phyloP scores from a whole-genome alignment of 2,888 invertebrate genomes.

The Achlya flavicornis region DNA sequence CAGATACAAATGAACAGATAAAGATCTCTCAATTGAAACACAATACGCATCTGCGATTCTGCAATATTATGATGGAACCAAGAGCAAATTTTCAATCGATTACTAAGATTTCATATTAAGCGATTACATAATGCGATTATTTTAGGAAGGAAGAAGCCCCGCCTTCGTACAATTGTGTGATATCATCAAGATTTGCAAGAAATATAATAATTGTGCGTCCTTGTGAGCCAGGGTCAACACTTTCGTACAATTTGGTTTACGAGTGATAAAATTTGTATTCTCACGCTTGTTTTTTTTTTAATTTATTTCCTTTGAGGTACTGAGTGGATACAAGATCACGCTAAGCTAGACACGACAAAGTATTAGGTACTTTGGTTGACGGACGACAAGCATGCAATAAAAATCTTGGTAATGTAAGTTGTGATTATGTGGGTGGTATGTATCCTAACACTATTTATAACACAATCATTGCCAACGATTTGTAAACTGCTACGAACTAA shows the following conservation, averaged over 20 bases:
- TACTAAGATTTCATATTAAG: slow-evolving; percentile 2
- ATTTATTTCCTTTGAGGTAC: neutral
- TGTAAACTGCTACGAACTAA: neutral
- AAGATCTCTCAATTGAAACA: slow-evolving; percentile 13
- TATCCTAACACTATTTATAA: neutral
- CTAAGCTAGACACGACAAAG: slow-evolving; percentile 51
- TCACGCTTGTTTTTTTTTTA: neutral
- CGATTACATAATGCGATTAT: slow-evolving; percentile 15
- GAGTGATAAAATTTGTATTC: slow-evolving; percentile 19
- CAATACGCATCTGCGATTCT: neutral
- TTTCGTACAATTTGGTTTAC: slow-evolving; percentile 23
- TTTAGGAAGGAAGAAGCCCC: slow-evolving; percentile 27
- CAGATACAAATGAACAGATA: slow-evolving; percentile 20
- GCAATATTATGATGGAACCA: neutral
- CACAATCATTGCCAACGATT: neutral
- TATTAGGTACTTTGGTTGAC: slow-evolving; percentile 61
- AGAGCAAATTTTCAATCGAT: slow-evolving; percentile 10
- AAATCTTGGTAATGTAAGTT: slow-evolving; percentile 38
- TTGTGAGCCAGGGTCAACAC: slow-evolving; percentile 27
- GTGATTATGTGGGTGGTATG: slow-evolving; percentile 26
- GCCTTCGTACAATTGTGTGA: slow-evolving; percentile 19
- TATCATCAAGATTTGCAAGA: slow-evolving; percentile 19
- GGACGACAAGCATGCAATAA: slow-evolving; percentile 68
- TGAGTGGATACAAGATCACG: slow-evolving; percentile 36
- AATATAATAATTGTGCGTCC: slow-evolving; percentile 26